These are phyloP conservation scores for Paratilapia polleni DNA, from an alignment of 2,113 vertebrate species.

Conservation along the genomic window DNA sequence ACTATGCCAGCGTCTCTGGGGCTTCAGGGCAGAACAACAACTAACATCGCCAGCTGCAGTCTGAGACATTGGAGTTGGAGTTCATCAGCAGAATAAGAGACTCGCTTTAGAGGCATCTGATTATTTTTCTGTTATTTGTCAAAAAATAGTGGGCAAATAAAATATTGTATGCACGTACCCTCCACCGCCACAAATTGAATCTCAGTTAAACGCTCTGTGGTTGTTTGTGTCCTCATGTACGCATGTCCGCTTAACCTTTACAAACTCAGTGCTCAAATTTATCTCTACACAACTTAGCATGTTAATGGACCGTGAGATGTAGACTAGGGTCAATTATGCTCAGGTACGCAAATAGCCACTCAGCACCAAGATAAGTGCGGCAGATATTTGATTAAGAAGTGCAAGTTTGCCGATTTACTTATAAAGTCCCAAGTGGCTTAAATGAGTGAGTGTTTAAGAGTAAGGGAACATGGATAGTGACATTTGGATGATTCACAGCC, in stretches of 20 bases:
- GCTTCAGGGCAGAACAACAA: neutral
- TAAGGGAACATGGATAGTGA: neutral
- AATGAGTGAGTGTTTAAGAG: neutral
- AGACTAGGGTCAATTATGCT: fast-evolving
- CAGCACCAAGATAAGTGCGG: neutral
- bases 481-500: neutral
- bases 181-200: fast-evolving
- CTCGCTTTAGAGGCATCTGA: no score
- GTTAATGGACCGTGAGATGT: neutral
- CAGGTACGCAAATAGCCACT: neutral
- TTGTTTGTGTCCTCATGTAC: neutral
- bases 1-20: no score
- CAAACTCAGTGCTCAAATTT: neutral
- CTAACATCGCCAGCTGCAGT: neutral
- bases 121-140: no score
- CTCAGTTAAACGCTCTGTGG: neutral
- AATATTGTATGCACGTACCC: fast-evolving
- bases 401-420: neutral
- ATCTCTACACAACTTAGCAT: neutral
- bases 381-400: neutral
- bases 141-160: fast-evolving
- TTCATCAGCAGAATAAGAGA: neutral
- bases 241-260: fast-evolving
- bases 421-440: neutral
- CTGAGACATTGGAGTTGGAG: neutral